Evolutionary conservation across 1,140 invertebrate genomes (phyloP).

Genomic region (Drosophila dunni): DNA sequence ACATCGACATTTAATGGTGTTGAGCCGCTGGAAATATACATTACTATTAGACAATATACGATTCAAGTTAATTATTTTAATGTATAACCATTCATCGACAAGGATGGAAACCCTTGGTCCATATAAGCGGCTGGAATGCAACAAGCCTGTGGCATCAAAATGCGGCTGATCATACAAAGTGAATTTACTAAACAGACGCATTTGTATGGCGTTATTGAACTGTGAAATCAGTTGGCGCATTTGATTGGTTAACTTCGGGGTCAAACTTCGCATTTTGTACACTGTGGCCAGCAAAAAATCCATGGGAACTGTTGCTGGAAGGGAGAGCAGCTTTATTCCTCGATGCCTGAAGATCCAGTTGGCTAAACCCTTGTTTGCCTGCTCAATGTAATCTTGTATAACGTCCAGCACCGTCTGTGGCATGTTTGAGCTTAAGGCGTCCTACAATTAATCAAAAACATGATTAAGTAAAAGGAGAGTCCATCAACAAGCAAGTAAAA

Average conservation of each 20-base stretch:
- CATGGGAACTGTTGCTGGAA: slow-evolving; percentile 93
- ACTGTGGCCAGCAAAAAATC: slow-evolving; percentile 94
- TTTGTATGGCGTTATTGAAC: slow-evolving; percentile 73
- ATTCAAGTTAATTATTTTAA: neutral
- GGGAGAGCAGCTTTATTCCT: slow-evolving; percentile 91
- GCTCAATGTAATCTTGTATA: slow-evolving; percentile 96
- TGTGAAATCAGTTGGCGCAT: slow-evolving; percentile 71
- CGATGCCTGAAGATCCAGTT: slow-evolving; percentile 95
- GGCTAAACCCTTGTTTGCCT: slow-evolving; percentile 94
- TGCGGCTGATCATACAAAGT: slow-evolving; percentile 80
- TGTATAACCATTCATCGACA: slow-evolving; percentile 75
- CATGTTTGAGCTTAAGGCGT: slow-evolving; percentile 93
- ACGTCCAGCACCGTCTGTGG: slow-evolving; percentile 93
- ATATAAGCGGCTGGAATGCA: slow-evolving; percentile 77
- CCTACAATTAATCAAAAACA: slow-evolving; percentile 61
- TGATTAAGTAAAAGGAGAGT: neutral
- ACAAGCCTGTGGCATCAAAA: slow-evolving; percentile 77
- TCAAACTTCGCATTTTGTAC: slow-evolving; percentile 83
- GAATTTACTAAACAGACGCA: slow-evolving; percentile 74
- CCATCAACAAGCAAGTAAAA: neutral
- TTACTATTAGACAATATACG: neutral
- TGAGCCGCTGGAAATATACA: slow-evolving; percentile 46
- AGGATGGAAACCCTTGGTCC: slow-evolving; percentile 80
- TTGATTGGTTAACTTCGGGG: slow-evolving; percentile 76
- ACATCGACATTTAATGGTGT: slow-evolving; percentile 46